Evolutionary conservation across 2,888 invertebrate species (phyloP).

Genomic region (Emmelina monodactyla): DNA sequence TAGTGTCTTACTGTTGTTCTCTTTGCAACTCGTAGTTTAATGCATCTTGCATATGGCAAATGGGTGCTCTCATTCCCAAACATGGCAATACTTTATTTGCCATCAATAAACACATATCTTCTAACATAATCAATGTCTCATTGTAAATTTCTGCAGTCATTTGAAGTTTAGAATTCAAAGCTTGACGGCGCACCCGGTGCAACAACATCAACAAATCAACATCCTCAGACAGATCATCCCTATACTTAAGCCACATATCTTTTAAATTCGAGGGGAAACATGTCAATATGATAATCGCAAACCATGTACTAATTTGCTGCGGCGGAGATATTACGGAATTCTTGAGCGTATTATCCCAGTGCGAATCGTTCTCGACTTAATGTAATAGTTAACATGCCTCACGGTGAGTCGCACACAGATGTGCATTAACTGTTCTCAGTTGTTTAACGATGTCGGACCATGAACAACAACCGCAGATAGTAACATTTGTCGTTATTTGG

Average conservation of each 20-base stretch:
- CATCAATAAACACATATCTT: constrained; percentile 20
- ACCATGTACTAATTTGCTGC: constrained; percentile 8
- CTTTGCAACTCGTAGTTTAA: constrained; percentile 13
- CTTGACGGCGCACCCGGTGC: constrained; percentile 17
- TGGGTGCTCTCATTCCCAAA: constrained; percentile 15
- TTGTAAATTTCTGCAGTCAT: not conserved
- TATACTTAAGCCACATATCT: not conserved
- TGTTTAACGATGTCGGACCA: constrained; percentile 15
- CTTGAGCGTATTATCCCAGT: constrained; percentile 14
- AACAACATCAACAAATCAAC: too few species aligned
- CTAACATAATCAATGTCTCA: constrained; percentile 7
- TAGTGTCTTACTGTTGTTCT: constrained; percentile 15
- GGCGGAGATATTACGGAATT: constrained; percentile 7
- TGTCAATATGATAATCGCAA: too few species aligned
- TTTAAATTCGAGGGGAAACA: constrained; percentile 10
- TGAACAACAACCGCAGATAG: not conserved
- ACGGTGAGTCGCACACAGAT: constrained; percentile 13
- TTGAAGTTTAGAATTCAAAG: too few species aligned
- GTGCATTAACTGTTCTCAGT: constrained; percentile 17
- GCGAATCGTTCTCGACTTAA: constrained; percentile 13
- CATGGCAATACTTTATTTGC: constrained; percentile 20
- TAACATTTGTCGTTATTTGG: constrained; percentile 14
- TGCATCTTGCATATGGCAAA: constrained; percentile 17
- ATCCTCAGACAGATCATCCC: constrained; percentile 17
- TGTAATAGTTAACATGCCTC: constrained; percentile 13